Base-by-base conservation (phyloP, 2,888 invertebrate species). In the Eupithecia abbreviata region DNA sequence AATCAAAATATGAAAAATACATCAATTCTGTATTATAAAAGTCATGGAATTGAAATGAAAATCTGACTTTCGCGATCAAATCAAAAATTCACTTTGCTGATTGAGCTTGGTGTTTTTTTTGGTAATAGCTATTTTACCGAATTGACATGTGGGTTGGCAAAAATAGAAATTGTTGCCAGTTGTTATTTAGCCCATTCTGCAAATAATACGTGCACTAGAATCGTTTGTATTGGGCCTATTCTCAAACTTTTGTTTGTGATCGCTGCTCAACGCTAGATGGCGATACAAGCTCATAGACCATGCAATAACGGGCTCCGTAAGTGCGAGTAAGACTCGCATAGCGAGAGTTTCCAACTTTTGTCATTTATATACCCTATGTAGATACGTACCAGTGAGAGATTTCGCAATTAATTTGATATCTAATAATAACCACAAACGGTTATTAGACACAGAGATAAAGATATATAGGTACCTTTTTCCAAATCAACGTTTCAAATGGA, bases 11-110 rank as follows among this genome's bases (percentile, higher is more conserved):
- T 73, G 79, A 79, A 78, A 74, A 80, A 78, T 79, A 80, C 80
- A 81, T 82, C 74, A 81, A 81, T 77, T 82, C 73, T 80, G 77
- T 79, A 73, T 67, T 77, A 80, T 72, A 79, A 80, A 82, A 81
- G 77, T 81, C 77, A 77, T 82, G 80, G 79, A 81, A 79, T 73
- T 70, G 71, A 77, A 76, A 73, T 70, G 72, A 78, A 77, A 73
- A 79, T 81, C 73, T 71, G 80, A 82, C 80, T 80, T 81, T 81
- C 72, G 66, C 69, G 69, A 74, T 74, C 72, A 72, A 72, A 69
- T 49, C 69, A 49, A 80, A 78, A 78, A 80, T 77, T 77, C 79
- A 82, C 79, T 82, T 78, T 74, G 66, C 69, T 49, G 45, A 45
- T 45, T 69, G 45, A 30, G 69, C 69, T 69, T 78, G 72, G 76